A percentile compares a stretch with the other conserved stretches of the same genome.
These are phyloP conservation scores for Oreochromis grahami DNA, from an alignment of 2,797 vertebrate genomes.

Conservation along the genomic window DNA sequence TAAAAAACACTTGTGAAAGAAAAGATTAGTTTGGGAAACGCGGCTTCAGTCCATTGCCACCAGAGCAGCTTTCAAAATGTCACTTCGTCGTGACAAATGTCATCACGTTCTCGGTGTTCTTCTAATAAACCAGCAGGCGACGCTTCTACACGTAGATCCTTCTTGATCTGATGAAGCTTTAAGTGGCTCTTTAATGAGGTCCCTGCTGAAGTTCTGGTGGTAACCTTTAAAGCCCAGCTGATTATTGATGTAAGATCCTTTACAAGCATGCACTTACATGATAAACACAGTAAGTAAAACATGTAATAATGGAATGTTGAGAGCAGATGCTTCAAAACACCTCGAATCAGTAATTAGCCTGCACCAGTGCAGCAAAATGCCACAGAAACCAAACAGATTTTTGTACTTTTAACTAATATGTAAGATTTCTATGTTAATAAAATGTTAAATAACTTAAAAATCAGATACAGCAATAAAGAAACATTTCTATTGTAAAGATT, in stretches of 20 bases:
- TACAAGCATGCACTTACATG: not conserved
- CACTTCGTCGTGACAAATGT: slow-evolving; percentile 45
- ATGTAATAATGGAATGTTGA: not conserved
- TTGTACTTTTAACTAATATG: not conserved
- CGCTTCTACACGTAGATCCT: not conserved
- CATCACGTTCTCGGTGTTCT: slow-evolving; percentile 16
- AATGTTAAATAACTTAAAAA: not conserved
- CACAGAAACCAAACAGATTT: not conserved
- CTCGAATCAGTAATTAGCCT: not conserved
- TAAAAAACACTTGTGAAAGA: not conserved
- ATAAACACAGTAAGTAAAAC: not conserved
- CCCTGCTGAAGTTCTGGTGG: not conserved
- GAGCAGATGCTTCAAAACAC: not conserved
- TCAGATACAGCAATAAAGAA: not conserved
- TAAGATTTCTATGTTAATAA: not conserved
- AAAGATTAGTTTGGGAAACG: slow-evolving; percentile 39
- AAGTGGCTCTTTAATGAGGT: slow-evolving; percentile 14
- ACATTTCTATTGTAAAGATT: not conserved
- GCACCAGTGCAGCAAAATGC: not conserved
- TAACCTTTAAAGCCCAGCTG: slow-evolving; percentile 51
- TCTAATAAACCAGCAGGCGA: not conserved
- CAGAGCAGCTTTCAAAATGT: slow-evolving; percentile 46
- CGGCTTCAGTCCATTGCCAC: slow-evolving; percentile 5
- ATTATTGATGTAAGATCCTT: not conserved
- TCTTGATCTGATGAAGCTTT: slow-evolving; percentile 17